Evolutionary conservation across 2,113 vertebrate species (phyloP), one percentile per base, ranked within the genome.

Genomic region (Aythya baeri): DNA sequence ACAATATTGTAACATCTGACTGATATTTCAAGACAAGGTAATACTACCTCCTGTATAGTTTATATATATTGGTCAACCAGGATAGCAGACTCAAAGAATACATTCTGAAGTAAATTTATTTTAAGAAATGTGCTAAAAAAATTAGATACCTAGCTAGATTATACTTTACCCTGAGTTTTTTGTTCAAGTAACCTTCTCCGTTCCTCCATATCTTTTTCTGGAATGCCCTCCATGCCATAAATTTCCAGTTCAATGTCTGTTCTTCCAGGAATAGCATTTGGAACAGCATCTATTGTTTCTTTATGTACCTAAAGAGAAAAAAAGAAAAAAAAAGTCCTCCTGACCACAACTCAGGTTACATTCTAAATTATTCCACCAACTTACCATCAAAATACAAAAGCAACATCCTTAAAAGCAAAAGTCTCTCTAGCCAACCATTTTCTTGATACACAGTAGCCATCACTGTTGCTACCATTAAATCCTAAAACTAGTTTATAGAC

Each of bases 141-240:
- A 9, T 14, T 14, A 65, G 12, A 9, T 12, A 78, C 54, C 4
- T 16, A 67, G 32, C 2, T 22, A 74, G 44, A 74, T 27, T 2
- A 14, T 14, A 88, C 82, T 89, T 96, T 97, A 99, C 99, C 99
- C 98, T 99, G 99, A 66, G 99, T 99, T 97, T 99, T 99, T 92
- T 99, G 99, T 97, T 99, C 99, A 94, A 99, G 98, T 46, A 99
- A 97, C 52, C 99, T 96, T 75, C 99, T 98, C 91, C 99, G 98
- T 88, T 99, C 99, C 95, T 99, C 99, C 99, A 99, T 99, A 72
- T 99, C 99, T 97, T 99, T 99, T 85, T 99, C 99, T 88, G 99
- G 99, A 98, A 99, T 99, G 80, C 99, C 99, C 88, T 99, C 99
- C 99, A 99, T 99, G 70, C 99, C 99, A 67, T 99, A 99, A 91